Evolutionary conservation across 2,113 vertebrate genomes (phyloP), one percentile per base, ranked within the genome.

Genomic region (Epinephelus lanceolatus): DNA sequence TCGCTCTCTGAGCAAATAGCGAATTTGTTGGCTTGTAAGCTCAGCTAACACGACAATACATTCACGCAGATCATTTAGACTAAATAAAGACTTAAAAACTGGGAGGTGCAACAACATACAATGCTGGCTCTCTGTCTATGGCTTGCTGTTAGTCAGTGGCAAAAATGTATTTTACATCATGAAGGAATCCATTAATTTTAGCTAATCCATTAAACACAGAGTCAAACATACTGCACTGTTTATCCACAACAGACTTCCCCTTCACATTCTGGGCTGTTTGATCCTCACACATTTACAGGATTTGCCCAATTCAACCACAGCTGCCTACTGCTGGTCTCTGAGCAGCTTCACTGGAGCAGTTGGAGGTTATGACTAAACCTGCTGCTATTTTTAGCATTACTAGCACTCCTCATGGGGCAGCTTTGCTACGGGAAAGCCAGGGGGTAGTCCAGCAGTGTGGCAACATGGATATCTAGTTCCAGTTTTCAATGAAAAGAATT

Each of bases 291-390:
- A 13, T 70, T 52, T 27, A 33, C 17, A 7, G 40, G 40, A 66
- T 25, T 40, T 25, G 23, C 45, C 67, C 67, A 21, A 13, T 23
- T 3, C 30, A 21, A 40, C 42, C 71, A 19, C 59, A 74, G 79
- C 76, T 53, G 63, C 37, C 55, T 21, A 13, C n/a, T 47, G 49
- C 49, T 51, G 73, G 33, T 17, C 57, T 14, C 68, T 30, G 30
- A 72, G 30, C 75, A 60, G 67, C 66, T 10, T 33, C 57, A 33
- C 53, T 1, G 42, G 57, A 67, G 33, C 75, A 45, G 56, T 59
- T 65, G 30, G 67, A 78, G 81, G 60, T 76, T 37, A 69, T 63
- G 62, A 76, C 78, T 78, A 56, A 83, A 73, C 60, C 69, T 71
- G 83, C 59, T 27, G 59, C 80, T 83, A 83, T 87, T 75, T 75